A percentile compares a stretch with the other conserved stretches of the same genome.
Conservation (phyloP, 1,140 invertebrate genomes). For the Pararge aegeria region DNA sequence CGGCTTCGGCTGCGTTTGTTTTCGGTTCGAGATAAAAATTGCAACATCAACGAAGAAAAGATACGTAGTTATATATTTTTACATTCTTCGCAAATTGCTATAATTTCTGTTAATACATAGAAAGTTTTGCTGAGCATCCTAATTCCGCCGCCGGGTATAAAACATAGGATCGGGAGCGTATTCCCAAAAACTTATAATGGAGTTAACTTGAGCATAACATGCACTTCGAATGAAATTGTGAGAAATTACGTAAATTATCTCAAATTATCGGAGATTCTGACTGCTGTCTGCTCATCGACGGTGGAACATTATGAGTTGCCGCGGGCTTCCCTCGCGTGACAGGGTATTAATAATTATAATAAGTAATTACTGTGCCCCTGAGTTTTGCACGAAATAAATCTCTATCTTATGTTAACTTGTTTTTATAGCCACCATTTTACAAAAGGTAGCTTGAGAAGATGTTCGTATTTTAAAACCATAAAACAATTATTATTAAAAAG, state of each 20-base stretch:
- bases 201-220: constrained; percentile 57
- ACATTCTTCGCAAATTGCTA: neutral
- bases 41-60: too few species aligned
- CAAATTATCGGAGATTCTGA: constrained; percentile 66
- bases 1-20: too few species aligned
- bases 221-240: constrained; percentile 64
- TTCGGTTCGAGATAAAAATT: too few species aligned
- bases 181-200: constrained; percentile 55
- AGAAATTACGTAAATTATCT: constrained; percentile 70
- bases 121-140: constrained; percentile 16
- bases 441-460: constrained; percentile 3
- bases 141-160: constrained; percentile 37
- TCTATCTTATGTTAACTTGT: constrained; percentile 33
- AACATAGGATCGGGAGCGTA: constrained; percentile 51
- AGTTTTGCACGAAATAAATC: constrained; percentile 39
- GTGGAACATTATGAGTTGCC: constrained; percentile 47
- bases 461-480: constrained; percentile 5
- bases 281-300: constrained; percentile 50
- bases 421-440: constrained; percentile 22
- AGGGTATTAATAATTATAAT: constrained; percentile 61
- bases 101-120: constrained; percentile 18
- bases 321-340: constrained; percentile 54
- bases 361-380: constrained; percentile 44
- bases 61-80: too few species aligned
- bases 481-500: neutral